Base-by-base conservation (phyloP, 2,888 invertebrate species). In the Catocala sponsa region DNA sequence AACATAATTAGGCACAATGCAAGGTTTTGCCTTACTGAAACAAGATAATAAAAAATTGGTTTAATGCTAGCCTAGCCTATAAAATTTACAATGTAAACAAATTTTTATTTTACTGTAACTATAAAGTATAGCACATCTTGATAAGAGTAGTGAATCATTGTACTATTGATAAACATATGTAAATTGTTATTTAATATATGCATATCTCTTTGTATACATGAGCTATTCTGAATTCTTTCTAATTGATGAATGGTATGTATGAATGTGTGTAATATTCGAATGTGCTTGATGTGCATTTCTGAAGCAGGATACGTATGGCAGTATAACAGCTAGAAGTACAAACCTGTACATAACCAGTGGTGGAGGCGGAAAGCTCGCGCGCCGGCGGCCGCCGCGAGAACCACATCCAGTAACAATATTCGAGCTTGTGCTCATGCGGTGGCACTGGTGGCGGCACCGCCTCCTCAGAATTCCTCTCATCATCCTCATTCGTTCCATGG, bases 371-470 rank as follows among this genome's bases (percentile, higher is more conserved):
- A 46, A 91, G 86, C 58, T 94, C 92, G 72, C 94, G 87, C 70
- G 93, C 86, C 67, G 93, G 91, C 42, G 95, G 95, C 80, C 96
- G 95, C 75, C 95, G 90, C 48, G 95, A 95, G 86, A 96, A 98
- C 99, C 99, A 99, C 89, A 99, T 95, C 92, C 98, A 98, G 91
- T 99, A 99, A 74, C 97, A 96, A 94, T 98, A 98, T 91, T 99
- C 98, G 81, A 99, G 95, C 89, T 97, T 97, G 91, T 99, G 99
- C 92, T 99, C 98, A 75, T 97, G 96, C 69, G 97, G 96, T 64
- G 96, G 97, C 85, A 98, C 97, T 66, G 85, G 84, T 38, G 91
- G 92, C 59, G 91, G 86, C 65, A 83, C 71, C 51, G 89, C 85
- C 51, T 92, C 91, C 6, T 92, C 92, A 25, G 82, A 71, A 61